Base-by-base conservation (phyloP, 1,140 invertebrate genomes). In the Dysdera silvatica region DNA sequence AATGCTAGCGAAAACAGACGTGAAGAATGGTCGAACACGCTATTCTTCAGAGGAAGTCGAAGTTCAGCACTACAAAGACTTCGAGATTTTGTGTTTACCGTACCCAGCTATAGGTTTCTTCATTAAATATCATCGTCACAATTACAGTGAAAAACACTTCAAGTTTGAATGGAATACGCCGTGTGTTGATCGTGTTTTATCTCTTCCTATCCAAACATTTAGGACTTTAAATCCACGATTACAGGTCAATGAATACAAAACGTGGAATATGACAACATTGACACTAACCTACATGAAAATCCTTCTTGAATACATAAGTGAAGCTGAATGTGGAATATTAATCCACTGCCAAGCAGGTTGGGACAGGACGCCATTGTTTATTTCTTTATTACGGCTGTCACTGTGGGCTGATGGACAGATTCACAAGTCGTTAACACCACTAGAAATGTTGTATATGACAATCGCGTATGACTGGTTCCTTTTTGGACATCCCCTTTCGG, bases 1-100 rank as follows among this genome's bases (percentile, higher is more conserved):
- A 35, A 91, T 91, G 88, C 87, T 91, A 3, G 88, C 90, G 73
- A 88, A 89, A 73, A 88, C 88, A 68, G 90, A 90, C 79, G 84
- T 87, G 16, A 90, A 90, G 75, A 89, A 86, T 79, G 84, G 85
- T 56, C 75, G 89, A 74, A 83, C 86, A 20, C 23, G 40, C n/a
- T 16, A 18, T 5, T 41, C 5, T 41, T 41, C 14, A 8, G 40
- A 41, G 23, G 23, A 37, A 48, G 18, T 48, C 18, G 47, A 48
- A 32, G 68, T 69, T 69, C 71, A n/a, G 70, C 79, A 87, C 61
- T 91, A 91, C 73, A 77, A 78, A 31, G 82, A 87, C 59, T 91
- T 91, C 71, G 83, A 80, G 53, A 80, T 91, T 53, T 76, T 88
- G 60, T 84, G 83, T 67, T 76, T 89, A 67, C 88, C 88, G 62